Evolutionary conservation across 2,888 invertebrate genomes (phyloP), one percentile per base, ranked within the genome.

Genomic region (Phasia obesa): DNA sequence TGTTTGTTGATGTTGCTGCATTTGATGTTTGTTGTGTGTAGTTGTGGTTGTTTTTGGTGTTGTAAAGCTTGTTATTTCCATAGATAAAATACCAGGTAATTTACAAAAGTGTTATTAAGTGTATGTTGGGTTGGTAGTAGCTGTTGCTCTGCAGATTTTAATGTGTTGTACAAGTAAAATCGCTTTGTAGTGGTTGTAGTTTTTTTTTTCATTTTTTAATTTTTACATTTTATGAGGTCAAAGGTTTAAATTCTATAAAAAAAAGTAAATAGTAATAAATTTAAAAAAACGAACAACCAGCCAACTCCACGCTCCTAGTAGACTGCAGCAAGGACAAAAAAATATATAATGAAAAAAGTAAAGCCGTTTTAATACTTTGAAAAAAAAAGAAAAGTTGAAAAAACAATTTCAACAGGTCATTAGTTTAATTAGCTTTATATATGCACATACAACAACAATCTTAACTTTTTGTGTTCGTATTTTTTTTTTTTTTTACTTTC

Each of bases 371-470:
- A 69, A 53, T 59, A 59, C 49, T 60, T 51, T 42, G 42, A 25
- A 38, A 17, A 62, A 53, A 59, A 70, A 42, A n/a, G n/a, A 55
- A 53, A 67, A 76, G 42, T 51, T 42, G n/a, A 11, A 69, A 76
- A 47, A 81, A 79, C 79, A 83, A 83, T 83, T 78, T 83, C 83
- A 83, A 83, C 83, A 83, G 83, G 83, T 83, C 83, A 83, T 83
- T 83, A 83, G 83, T 83, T 83, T 83, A 83, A 83, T 83, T 78
- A 79, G 83, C 75, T 75, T 83, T 75, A 73, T 73, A 67, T 79
- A 73, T 79, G 69, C 44, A 69, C 53, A 44, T 15, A 60, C 51
- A 69, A 44, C 55, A 31, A 62, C 25, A 25, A n/a, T 51, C 38
- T 35, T 31, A 38, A 25, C 49, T 49, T 59, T 27, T 57, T 27